Base-by-base conservation (phyloP, 2,888 invertebrate species). In the Byasa hedistus region DNA sequence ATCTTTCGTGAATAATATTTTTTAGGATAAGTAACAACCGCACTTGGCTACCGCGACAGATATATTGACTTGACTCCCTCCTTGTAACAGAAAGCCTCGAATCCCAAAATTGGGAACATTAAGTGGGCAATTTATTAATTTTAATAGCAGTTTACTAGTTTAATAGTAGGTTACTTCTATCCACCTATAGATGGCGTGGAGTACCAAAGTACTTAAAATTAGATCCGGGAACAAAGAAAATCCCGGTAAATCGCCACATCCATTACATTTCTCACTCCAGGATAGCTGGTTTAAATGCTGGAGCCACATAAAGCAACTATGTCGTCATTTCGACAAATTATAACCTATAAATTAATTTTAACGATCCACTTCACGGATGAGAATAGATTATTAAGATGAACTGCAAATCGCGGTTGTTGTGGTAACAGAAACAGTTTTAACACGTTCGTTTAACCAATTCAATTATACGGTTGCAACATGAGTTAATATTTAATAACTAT, bases 281-380 rank as follows among this genome's bases (percentile, higher is more conserved):
- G 44, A 65, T 61, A 51, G 63, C 23, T 44, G 24, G 8, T 61
- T 65, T 22, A 15, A 12, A 65, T 32, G 48, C 27, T n/a, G 7
- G 44, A 23, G 61, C 57, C 57, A 61, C 23, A 57, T 61, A 57
- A 61, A 61, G 51, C 52, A 39, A 2, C 7, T 23, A n/a, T 15
- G 24, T 48, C 32, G 60, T 65, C 57, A 39, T 57, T 61, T 57
- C 61, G 61, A 65, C 61, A 57, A 51, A 61, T 5, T 32, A 39
- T 65, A 57, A 54, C 52, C 61, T 54, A 66, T 62, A 66, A 66
- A 66, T 66, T 57, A 52, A 10, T 22, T 57, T 61, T 23, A 61
- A 57, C 27, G 17, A 52, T 39, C 21, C 27, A 23, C 32, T 52
- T 23, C 27, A 57, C 24, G 3, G 4, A 36, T 54, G 64, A 24